Percentiles rank a stretch among this genome's conserved stretches.
These are phyloP conservation scores for Drosophila santomea DNA, from an alignment of 1,140 invertebrate species.

Conservation along the genomic window DNA sequence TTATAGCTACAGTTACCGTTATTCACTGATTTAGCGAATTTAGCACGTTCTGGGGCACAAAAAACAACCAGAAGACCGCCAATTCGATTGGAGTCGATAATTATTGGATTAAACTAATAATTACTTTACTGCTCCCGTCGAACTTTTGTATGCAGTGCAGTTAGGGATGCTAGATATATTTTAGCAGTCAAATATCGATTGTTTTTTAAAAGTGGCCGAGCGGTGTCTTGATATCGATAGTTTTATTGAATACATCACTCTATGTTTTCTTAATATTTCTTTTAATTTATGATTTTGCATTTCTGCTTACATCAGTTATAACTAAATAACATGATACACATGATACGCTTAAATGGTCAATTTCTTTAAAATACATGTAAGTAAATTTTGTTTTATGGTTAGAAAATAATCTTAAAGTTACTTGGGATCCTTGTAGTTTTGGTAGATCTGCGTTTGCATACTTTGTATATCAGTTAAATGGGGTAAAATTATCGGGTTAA, in stretches of 20 bases:
- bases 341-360: not conserved
- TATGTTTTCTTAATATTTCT: too few relatives aligned
- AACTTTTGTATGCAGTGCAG: conserved; percentile 7
- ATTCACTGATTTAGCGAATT: not conserved
- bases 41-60: not conserved
- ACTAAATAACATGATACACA: too few relatives aligned
- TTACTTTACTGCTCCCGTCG: conserved; percentile 6
- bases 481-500: not conserved
- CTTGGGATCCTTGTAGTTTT: too few relatives aligned
- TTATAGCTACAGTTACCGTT: not conserved
- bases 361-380: not conserved
- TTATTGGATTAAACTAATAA: not conserved
- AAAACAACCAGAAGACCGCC: conserved; percentile 1
- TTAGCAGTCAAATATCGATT: too few relatives aligned
- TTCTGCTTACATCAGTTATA: too few relatives aligned
- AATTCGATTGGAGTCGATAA: not conserved
- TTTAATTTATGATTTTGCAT: too few relatives aligned
- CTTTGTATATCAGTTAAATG: not conserved
- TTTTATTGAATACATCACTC: too few relatives aligned
- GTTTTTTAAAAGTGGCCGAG: too few relatives aligned
- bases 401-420: too few relatives aligned
- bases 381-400: too few relatives aligned
- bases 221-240: too few relatives aligned
- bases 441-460: not conserved
- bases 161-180: not conserved